phyloP scores from a whole-genome alignment of 1,140 invertebrate genomes.

The Acromyrmex heyeri region DNA sequence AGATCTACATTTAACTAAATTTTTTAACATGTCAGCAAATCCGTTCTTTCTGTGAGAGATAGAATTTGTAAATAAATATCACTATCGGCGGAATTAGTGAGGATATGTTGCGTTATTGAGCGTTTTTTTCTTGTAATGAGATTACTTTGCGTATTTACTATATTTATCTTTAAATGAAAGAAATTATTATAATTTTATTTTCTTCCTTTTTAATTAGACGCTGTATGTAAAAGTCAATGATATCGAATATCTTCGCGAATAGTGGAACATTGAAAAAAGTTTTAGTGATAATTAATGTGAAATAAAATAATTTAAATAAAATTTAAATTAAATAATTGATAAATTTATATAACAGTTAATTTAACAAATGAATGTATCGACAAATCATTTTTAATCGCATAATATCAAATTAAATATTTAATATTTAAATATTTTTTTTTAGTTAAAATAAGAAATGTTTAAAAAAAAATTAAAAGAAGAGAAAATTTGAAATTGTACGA shows the following conservation, averaged over 20 bases:
- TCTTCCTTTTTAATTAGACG: background rate
- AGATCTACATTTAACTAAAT: no score
- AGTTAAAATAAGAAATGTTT: no score
- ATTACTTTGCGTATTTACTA: background rate
- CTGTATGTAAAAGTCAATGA: slow-evolving; percentile 1
- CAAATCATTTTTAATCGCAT: background rate
- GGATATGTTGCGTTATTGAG: background rate
- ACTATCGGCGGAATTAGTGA: background rate
- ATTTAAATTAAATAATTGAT: background rate
- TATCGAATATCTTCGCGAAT: background rate
- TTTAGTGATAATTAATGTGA: background rate
- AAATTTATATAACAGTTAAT: background rate
- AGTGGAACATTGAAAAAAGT: background rate
- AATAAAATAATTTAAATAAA: slow-evolving; percentile 20
- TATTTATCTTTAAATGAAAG: background rate
- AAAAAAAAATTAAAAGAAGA: background rate
- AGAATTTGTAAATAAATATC: slow-evolving; percentile 10
- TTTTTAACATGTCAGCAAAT: no score
- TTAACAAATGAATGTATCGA: background rate
- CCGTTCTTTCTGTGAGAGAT: background rate
- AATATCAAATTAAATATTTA: no score
- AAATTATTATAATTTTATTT: background rate
- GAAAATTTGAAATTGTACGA: background rate
- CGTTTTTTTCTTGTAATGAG: background rate
- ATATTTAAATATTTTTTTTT: background rate